phyloP scores from a whole-genome alignment of 2,797 vertebrate species.

The Sitta carolinensis region DNA sequence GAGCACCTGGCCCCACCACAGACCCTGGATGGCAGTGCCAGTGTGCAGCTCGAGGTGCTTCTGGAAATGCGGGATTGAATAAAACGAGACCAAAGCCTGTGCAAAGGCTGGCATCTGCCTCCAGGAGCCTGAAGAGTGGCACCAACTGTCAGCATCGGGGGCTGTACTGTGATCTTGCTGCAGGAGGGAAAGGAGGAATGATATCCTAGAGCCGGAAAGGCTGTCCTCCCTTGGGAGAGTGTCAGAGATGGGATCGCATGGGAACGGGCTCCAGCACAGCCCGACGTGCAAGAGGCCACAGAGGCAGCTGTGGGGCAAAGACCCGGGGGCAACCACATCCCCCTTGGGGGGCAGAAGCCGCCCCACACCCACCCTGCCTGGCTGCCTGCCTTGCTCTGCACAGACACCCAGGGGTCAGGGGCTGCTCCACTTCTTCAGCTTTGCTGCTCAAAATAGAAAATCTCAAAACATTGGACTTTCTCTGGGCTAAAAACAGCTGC shows the following conservation, averaged over 20 bases:
- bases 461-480: constrained; percentile 58
- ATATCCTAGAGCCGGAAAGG: not conserved
- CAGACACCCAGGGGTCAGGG: constrained; percentile 29
- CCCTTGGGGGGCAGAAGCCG: fast-evolving
- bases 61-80: not conserved
- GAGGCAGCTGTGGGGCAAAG: not conserved
- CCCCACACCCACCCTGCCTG: not conserved
- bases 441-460: constrained; percentile 68
- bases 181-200: not conserved
- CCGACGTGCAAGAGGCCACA: not conserved
- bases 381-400: not conserved
- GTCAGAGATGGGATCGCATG: not conserved
- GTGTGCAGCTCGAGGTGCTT: not conserved
- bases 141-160: fast-evolving
- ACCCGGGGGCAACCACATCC: not conserved
- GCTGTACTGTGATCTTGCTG: not conserved
- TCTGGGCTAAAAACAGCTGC: constrained; percentile 59
- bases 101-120: not conserved
- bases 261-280: not conserved
- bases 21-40: not conserved
- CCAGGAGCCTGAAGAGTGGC: fast-evolving
- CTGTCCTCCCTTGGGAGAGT: fast-evolving
- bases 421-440: constrained; percentile 54
- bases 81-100: not conserved
- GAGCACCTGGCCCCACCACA: fast-evolving